Evolutionary conservation across 2,888 invertebrate species (phyloP), one percentile per base, ranked within the genome.

Genomic region (Pyrgus malvae): DNA sequence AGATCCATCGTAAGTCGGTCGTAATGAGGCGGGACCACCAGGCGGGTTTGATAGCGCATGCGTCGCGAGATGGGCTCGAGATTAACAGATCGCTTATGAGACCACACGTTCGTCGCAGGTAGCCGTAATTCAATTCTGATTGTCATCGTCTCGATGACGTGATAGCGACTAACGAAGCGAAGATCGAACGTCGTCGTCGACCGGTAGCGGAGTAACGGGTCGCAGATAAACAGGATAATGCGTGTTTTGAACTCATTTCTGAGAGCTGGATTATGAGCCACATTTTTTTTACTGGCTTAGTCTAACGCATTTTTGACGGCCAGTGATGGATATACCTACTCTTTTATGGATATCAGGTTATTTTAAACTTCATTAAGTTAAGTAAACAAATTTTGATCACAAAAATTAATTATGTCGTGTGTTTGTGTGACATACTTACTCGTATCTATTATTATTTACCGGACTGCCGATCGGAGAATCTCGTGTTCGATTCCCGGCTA

Each of bases 61-160:
- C 83, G 80, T 74, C 72, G 78, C 76, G 73, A 86, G 88, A 89
- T 88, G 79, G 80, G 76, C 70, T 74, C 64, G 69, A 83, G 86
- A 88, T 88, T 84, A 83, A 76, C 74, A 76, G 81, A 84, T 84
- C 78, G 76, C 69, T 78, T 71, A 74, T 71, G 73, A 78, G 88
- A 89, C 90, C 90, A 90, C 90, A 90, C 89, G 78, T 75, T 78
- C 75, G 83, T 76, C 74, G 78, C 87, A 87, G 86, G 89, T 87
- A 88, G 88, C 81, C 69, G 88, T 86, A 82, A 86, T 88, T 88
- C 85, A 85, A 90, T 86, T 82, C 78, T 83, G 90, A 90, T 90
- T 90, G 90, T 90, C 90, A 88, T 90, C 88, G 79, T 79, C 71
- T 71, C 75, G 86, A 87, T 87, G 83, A 84, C 76, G 80, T 79